Conservation (phyloP, 2,888 invertebrate genomes). For the Pemphredon lugubris region DNA sequence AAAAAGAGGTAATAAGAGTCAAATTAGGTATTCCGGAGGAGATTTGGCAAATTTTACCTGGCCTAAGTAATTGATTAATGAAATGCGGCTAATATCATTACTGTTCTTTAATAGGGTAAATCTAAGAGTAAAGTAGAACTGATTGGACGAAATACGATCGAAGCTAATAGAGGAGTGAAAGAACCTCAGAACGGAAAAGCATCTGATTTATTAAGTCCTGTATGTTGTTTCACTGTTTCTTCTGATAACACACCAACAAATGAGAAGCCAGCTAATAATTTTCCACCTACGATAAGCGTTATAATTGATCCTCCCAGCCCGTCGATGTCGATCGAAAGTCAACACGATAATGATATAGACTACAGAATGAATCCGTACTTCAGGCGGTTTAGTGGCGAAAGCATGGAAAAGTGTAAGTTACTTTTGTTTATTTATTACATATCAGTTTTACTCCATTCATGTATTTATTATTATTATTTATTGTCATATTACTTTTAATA, state of each 20-base stretch:
- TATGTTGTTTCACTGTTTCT: conserved; percentile 72
- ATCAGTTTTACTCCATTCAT: conserved; percentile 31
- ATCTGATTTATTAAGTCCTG: conserved; percentile 68
- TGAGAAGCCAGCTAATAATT: conserved; percentile 66
- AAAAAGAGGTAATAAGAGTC: conserved; percentile 63
- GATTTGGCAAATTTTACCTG: too few relatives aligned
- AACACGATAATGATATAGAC: conserved; percentile 64
- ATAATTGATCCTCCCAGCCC: conserved; percentile 80
- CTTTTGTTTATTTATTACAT: not conserved
- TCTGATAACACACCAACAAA: conserved; percentile 65
- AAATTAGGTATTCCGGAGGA: too few relatives aligned
- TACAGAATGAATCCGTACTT: conserved; percentile 64
- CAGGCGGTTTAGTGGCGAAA: conserved; percentile 76
- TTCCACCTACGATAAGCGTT: conserved; percentile 79
- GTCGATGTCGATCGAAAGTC: conserved; percentile 76
- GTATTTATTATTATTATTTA: not conserved
- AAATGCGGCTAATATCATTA: too few relatives aligned
- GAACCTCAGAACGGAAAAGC: conserved; percentile 47
- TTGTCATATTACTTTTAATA: too few relatives aligned
- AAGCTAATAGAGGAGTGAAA: conserved; percentile 17
- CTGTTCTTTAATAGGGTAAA: conserved; percentile 35
- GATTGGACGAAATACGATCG: conserved; percentile 16
- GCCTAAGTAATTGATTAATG: too few relatives aligned
- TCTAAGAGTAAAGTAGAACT: conserved; percentile 41
- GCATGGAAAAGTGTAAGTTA: conserved; percentile 79